These are phyloP conservation scores for Pseudorhombus dupliciocellatus DNA, from an alignment of 2,113 vertebrate genomes.

Conservation along the genomic window DNA sequence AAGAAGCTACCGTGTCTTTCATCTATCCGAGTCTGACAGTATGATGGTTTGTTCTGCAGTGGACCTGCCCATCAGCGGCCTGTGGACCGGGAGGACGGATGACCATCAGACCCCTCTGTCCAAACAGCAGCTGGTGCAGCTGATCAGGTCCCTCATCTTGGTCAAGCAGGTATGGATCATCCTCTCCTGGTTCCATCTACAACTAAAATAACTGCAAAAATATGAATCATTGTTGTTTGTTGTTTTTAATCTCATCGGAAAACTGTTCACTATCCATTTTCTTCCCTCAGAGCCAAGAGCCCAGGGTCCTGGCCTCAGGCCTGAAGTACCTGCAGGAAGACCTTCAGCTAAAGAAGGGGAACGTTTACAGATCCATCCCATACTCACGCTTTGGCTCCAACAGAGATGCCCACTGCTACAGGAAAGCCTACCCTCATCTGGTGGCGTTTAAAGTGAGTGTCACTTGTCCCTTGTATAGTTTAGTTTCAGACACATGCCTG, in stretches of 20 bases:
- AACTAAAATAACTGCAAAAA: too few species aligned
- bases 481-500: neutral
- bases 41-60: conserved; percentile 57
- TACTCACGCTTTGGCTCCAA: conserved; percentile 81
- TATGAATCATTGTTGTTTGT: neutral
- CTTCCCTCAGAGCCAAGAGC: conserved; percentile 59
- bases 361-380: conserved; percentile 80
- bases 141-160: conserved; percentile 74
- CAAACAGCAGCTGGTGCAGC: conserved; percentile 75
- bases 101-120: conserved; percentile 55
- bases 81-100: conserved; percentile 55
- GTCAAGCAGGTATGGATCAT: conserved; percentile 68
- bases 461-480: neutral
- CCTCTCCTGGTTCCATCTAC: too few species aligned
- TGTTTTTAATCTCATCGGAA: too few species aligned
- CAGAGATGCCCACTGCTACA: conserved; percentile 80
- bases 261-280: too few species aligned
- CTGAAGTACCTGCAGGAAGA: conserved; percentile 78
- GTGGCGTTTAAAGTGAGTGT: conserved; percentile 77
- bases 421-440: conserved; percentile 80
- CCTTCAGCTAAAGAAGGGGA: conserved; percentile 77
- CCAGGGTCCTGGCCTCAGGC: conserved; percentile 47
- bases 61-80: conserved; percentile 33
- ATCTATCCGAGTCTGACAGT: too few species aligned
- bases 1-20: too few species aligned